These are phyloP conservation scores for Eidolon dupreanum DNA, from an alignment of 2,797 vertebrate species.

Conservation along the genomic window DNA sequence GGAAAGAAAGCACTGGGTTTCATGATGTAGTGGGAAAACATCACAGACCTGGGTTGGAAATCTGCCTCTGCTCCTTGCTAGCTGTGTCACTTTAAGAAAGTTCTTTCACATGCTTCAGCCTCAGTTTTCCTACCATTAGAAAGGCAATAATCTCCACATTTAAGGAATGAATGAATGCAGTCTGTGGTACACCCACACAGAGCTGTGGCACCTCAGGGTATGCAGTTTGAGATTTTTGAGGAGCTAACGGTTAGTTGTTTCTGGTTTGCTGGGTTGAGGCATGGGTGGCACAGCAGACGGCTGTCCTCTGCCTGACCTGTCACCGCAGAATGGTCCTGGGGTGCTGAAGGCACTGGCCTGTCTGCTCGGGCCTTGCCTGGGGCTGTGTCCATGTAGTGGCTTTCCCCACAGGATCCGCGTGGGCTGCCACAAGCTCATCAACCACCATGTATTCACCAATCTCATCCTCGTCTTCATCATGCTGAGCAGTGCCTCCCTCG, in stretches of 20 bases:
- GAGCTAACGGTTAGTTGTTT: fast-evolving
- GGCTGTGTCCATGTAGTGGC: neutral
- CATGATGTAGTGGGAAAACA: neutral
- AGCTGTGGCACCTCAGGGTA: fast-evolving
- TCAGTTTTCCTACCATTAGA: neutral
- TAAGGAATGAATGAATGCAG: neutral
- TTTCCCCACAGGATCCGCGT: slow-evolving; percentile 92
- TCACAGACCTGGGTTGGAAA: neutral
- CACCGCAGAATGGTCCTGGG: neutral
- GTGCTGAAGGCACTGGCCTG: fast-evolving
- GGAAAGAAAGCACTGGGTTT: neutral
- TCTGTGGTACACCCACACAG: neutral
- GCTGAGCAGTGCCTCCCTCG: slow-evolving; percentile 98
- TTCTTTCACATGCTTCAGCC: neutral
- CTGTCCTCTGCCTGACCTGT: neutral
- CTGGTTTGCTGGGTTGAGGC: neutral
- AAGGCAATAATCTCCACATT: neutral
- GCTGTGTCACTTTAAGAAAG: neutral
- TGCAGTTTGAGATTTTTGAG: neutral
- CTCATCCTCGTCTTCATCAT: slow-evolving; percentile 99
- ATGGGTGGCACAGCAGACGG: fast-evolving
- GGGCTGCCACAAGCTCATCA: slow-evolving; percentile 97
- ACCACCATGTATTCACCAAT: slow-evolving; percentile 99
- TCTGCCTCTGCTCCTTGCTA: neutral
- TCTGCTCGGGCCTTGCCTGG: neutral